phyloP scores from a whole-genome alignment of 2,797 vertebrate genomes.

The Trachops cirrhosus region DNA sequence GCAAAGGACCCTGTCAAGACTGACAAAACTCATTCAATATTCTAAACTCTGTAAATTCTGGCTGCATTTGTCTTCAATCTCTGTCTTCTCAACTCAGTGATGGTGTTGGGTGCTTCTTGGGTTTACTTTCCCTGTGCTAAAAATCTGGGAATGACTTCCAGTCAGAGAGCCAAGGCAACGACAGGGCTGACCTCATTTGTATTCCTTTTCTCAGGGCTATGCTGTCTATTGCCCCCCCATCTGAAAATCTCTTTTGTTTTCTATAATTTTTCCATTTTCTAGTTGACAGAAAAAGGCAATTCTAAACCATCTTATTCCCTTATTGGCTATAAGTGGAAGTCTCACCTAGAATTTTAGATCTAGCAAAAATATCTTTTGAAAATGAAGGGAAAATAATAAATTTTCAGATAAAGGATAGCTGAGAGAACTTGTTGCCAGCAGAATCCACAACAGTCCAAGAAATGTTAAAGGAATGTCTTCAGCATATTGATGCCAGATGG shows the following conservation, averaged over 20 bases:
- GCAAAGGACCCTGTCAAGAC: neutral
- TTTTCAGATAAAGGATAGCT: neutral
- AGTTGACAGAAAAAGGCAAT: neutral
- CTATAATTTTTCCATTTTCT: neutral
- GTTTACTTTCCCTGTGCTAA: neutral
- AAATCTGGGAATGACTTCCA: neutral
- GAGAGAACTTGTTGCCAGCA: neutral
- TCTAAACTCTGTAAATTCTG: neutral
- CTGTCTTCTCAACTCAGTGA: neutral
- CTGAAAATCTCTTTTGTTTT: neutral
- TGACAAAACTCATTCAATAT: neutral
- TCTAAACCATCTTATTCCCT: neutral
- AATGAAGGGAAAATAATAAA: neutral
- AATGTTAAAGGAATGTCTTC: neutral
- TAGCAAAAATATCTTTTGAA: slow-evolving; percentile 6
- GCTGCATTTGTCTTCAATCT: neutral
- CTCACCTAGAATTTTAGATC: neutral
- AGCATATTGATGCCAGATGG: neutral
- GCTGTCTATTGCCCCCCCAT: neutral
- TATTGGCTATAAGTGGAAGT: neutral
- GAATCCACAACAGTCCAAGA: neutral
- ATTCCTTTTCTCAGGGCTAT: neutral
- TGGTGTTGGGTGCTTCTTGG: neutral
- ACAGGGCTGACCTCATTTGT: neutral
- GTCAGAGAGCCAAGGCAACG: neutral